Conservation (phyloP, 2,113 vertebrate genomes). For the Chloropsis hardwickii region DNA sequence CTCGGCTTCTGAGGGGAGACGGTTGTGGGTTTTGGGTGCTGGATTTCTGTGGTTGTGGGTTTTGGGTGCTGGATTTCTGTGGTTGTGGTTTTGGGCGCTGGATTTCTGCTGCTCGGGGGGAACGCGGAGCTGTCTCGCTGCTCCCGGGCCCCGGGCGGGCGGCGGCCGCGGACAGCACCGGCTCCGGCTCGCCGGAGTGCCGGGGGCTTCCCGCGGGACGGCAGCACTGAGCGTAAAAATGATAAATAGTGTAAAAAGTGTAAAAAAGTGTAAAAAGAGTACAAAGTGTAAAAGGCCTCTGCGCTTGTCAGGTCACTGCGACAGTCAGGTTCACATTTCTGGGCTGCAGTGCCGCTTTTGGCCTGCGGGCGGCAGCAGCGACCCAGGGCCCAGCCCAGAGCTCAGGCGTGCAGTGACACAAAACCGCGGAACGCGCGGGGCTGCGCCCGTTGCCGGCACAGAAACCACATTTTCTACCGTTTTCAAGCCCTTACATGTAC, state of each 20-base stretch:
- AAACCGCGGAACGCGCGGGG: accelerated
- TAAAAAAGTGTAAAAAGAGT: neutral
- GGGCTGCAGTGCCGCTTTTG: neutral
- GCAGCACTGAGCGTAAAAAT: neutral
- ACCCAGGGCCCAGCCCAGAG: accelerated
- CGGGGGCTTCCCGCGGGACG: accelerated
- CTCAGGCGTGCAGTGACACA: accelerated
- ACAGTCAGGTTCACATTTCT: neutral
- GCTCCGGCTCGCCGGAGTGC: no score
- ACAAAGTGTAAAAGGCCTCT: no score
- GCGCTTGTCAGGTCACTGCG: accelerated
- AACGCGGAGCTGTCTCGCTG: accelerated
- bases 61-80: no score
- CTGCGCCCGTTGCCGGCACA: accelerated
- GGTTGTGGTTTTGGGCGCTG: no score
- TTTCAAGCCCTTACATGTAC: no score
- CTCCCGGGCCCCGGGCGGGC: neutral
- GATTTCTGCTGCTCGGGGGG: neutral
- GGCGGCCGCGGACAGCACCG: neutral
- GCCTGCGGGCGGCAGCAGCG: neutral
- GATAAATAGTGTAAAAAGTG: no score
- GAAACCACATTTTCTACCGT: accelerated
- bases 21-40: neutral
- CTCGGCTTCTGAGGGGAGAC: accelerated
- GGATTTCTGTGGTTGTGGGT: neutral